These are phyloP conservation scores for Mayetiola destructor DNA, from an alignment of 2,888 invertebrate species.

Conservation along the genomic window DNA sequence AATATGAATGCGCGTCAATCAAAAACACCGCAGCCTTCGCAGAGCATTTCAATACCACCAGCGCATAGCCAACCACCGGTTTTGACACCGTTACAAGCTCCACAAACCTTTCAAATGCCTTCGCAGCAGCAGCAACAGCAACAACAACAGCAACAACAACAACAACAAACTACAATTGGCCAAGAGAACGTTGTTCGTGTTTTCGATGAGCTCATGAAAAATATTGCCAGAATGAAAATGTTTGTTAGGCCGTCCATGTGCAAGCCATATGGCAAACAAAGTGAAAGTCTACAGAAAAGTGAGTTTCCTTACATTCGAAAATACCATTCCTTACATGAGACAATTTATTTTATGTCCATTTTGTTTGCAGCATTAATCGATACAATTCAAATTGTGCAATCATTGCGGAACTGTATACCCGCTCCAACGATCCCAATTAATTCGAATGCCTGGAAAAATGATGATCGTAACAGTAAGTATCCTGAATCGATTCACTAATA, in stretches of 20 bases:
- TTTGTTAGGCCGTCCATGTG: constrained; percentile 81
- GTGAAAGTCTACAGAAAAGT: constrained; percentile 80
- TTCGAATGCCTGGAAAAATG: constrained; percentile 80
- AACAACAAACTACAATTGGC: constrained; percentile 40
- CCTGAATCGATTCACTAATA: no score
- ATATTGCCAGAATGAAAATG: constrained; percentile 77
- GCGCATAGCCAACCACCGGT: neutral
- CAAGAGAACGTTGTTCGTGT: constrained; percentile 77
- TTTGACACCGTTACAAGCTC: neutral
- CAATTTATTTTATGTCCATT: neutral
- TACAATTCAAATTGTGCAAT: constrained; percentile 74
- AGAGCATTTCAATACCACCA: neutral
- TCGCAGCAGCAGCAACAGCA: constrained; percentile 27
- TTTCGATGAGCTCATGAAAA: constrained; percentile 74
- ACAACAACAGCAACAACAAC: constrained; percentile 13
- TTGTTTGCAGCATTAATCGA: constrained; percentile 58
- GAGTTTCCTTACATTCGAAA: constrained; percentile 26
- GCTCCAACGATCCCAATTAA: constrained; percentile 79
- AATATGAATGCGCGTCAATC: neutral
- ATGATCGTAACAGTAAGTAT: constrained; percentile 43
- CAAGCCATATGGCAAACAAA: constrained; percentile 80
- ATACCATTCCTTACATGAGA: constrained; percentile 16
- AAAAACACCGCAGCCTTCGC: neutral
- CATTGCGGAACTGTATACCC: constrained; percentile 67
- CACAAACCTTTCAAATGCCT: constrained; percentile 20